These are phyloP conservation scores for Oxytorus armatus DNA, from an alignment of 2,888 invertebrate species.

Conservation along the genomic window DNA sequence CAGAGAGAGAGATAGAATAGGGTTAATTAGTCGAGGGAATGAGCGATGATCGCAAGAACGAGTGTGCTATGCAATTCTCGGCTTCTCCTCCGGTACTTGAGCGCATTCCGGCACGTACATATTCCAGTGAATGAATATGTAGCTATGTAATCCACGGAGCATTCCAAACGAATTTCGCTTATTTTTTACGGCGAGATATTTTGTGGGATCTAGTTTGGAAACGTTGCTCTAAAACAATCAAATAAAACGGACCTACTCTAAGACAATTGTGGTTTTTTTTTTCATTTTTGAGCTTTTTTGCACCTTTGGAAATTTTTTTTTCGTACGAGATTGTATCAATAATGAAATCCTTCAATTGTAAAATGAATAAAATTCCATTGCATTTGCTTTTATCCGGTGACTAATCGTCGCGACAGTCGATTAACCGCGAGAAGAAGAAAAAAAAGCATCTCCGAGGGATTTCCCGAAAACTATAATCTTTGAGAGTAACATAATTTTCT, in stretches of 20 bases:
- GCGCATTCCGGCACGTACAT: slow-evolving; percentile 77
- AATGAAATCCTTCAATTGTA: too few relatives aligned
- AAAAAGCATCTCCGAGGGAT: too few relatives aligned
- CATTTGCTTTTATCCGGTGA: too few relatives aligned
- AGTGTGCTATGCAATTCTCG: slow-evolving; percentile 73
- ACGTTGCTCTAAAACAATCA: neutral
- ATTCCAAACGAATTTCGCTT: slow-evolving; percentile 22
- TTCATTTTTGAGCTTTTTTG: too few relatives aligned
- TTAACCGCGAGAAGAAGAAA: too few relatives aligned
- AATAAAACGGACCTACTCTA: neutral
- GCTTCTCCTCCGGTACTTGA: slow-evolving; percentile 72
- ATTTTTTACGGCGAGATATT: neutral
- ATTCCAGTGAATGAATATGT: slow-evolving; percentile 62
- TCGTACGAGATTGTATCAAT: too few relatives aligned
- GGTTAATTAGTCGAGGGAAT: slow-evolving; percentile 69
- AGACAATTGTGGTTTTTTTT: too few relatives aligned
- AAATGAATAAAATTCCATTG: too few relatives aligned
- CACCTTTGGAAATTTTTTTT: too few relatives aligned
- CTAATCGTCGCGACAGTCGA: too few relatives aligned
- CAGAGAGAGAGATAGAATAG: slow-evolving; percentile 10
- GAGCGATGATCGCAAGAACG: slow-evolving; percentile 75
- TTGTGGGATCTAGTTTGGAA: neutral
- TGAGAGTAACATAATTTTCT: too few relatives aligned
- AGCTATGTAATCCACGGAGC: slow-evolving; percentile 10
- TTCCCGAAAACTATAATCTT: too few relatives aligned